phyloP scores from a whole-genome alignment of 2,797 vertebrate genomes.

The Antrozous pallidus region DNA sequence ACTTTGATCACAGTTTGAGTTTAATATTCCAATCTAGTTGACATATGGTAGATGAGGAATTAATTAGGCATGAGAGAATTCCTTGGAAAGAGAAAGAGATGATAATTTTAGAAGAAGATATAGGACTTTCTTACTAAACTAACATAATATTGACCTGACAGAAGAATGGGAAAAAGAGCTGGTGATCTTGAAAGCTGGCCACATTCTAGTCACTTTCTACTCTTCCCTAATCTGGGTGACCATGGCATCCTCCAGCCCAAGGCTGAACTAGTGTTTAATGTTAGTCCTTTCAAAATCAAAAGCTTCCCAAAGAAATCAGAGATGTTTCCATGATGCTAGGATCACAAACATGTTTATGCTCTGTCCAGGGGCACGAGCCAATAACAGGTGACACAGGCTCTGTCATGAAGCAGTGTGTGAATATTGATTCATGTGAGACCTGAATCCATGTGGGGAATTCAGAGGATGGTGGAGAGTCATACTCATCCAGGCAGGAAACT shows the following conservation, averaged over 20 bases:
- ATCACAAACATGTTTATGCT: not conserved
- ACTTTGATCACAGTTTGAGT: not conserved
- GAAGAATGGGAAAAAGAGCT: not conserved
- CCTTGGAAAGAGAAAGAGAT: not conserved
- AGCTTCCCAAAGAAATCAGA: not conserved
- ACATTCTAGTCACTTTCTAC: not conserved
- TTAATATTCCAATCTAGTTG: not conserved
- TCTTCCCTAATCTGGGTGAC: not conserved
- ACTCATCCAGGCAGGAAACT: not conserved
- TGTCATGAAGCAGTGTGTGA: not conserved
- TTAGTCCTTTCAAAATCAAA: not conserved
- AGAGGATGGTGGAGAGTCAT: not conserved
- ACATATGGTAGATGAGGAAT: not conserved
- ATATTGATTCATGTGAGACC: not conserved
- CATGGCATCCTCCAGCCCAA: not conserved
- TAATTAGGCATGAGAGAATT: not conserved
- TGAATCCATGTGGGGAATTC: not conserved
- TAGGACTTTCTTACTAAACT: not conserved
- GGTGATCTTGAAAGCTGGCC: not conserved
- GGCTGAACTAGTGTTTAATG: not conserved
- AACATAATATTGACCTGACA: not conserved
- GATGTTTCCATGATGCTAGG: not conserved
- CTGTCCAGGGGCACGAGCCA: not conserved
- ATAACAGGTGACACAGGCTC: rapidly evolving
- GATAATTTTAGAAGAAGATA: not conserved